Evolutionary conservation across 2,888 invertebrate genomes (phyloP).

Genomic region (Callyntrura guangdongensis): DNA sequence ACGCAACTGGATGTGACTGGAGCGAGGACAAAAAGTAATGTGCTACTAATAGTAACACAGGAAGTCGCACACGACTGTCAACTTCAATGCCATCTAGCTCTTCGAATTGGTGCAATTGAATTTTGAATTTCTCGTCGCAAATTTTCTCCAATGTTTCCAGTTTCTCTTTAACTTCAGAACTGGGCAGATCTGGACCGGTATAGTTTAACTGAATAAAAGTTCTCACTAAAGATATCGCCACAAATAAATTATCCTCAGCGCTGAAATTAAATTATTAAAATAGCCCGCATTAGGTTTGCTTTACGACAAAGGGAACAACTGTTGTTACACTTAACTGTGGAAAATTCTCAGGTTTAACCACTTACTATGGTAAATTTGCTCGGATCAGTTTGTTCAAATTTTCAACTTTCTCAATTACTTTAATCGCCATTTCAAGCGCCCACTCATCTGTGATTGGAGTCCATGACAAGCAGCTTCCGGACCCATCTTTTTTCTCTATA

Average conservation of each 20-base stretch:
- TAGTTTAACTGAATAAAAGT: conserved; percentile 66
- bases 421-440: background rate
- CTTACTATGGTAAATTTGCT: conserved; percentile 3
- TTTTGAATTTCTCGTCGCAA: background rate
- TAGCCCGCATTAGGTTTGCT: no score
- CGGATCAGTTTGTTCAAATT: background rate
- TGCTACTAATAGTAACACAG: conserved; percentile 60
- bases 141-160: background rate
- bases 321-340: no score
- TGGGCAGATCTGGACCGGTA: conserved; percentile 49
- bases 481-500: background rate
- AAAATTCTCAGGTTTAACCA: no score
- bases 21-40: conserved; percentile 54
- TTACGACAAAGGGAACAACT: no score
- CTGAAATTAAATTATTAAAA: background rate
- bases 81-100: conserved; percentile 74
- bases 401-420: background rate
- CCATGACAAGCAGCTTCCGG: background rate
- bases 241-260: background rate
- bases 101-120: background rate
- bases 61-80: conserved; percentile 43
- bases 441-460: background rate
- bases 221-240: background rate
- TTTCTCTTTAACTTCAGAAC: background rate
- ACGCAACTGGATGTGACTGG: conserved; percentile 84